These are phyloP conservation scores for Pangasius macronema DNA, from an alignment of 2,797 vertebrate species.

Conservation along the genomic window DNA sequence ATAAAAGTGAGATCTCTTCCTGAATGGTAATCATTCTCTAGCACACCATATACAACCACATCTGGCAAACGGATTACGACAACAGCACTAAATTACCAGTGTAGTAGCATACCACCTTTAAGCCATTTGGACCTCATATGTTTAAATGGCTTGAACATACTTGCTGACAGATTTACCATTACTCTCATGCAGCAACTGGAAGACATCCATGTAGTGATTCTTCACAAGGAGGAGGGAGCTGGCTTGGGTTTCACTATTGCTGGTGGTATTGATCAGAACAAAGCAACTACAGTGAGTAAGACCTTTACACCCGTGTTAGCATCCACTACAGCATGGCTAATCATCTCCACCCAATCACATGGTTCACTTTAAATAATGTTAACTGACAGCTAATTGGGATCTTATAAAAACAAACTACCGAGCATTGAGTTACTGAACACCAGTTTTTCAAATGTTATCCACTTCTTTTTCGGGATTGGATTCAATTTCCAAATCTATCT, in stretches of 20 bases:
- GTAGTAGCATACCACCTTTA: neutral
- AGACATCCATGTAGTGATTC: constrained; percentile 87
- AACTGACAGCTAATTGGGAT: neutral
- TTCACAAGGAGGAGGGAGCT: constrained; percentile 90
- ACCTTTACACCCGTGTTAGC: constrained; percentile 5
- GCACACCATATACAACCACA: neutral
- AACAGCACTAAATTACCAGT: neutral
- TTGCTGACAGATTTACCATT: constrained; percentile 37
- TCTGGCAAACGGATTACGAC: neutral
- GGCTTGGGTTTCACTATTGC: constrained; percentile 95
- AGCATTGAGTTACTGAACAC: neutral
- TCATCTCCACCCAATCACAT: constrained; percentile 21
- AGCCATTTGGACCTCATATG: constrained; percentile 1
- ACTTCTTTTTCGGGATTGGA: constrained; percentile 8
- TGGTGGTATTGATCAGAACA: constrained; percentile 89
- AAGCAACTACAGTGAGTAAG: constrained; percentile 84
- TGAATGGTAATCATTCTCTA: neutral
- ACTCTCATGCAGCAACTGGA: constrained; percentile 80
- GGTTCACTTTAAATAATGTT: neutral
- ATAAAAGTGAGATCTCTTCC: neutral
- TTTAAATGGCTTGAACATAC: constrained; percentile 9
- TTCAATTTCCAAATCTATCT: constrained; percentile 11
- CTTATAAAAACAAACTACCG: neutral
- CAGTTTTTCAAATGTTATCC: neutral
- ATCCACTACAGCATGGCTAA: neutral